Conservation (phyloP, 2,113 vertebrate species). For the Octodon degus region DNA sequence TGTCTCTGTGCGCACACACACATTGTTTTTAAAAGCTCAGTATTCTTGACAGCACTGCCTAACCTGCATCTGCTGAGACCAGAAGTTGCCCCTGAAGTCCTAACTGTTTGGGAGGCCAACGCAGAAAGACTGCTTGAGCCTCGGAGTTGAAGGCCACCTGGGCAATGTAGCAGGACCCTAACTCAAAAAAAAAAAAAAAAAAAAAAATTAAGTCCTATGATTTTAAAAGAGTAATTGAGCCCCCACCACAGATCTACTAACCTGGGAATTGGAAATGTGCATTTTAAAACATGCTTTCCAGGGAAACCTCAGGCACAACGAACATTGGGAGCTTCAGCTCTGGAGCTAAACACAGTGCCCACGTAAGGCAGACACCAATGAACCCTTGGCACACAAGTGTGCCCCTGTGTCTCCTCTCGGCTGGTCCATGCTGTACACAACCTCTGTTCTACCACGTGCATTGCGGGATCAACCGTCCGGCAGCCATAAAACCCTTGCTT, state of each 20-base stretch:
- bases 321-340: background rate
- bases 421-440: background rate
- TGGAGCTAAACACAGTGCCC: background rate
- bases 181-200: background rate
- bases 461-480: background rate
- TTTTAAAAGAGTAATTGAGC: constrained; percentile 50
- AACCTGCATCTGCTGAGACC: background rate
- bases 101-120: background rate
- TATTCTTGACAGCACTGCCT: background rate
- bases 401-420: background rate
- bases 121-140: background rate
- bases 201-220: background rate
- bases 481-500: background rate
- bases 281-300: constrained; percentile 21
- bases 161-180: background rate
- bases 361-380: background rate
- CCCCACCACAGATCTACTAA: background rate
- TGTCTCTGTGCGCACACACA: background rate
- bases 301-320: background rate
- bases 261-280: background rate
- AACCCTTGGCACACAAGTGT: background rate
- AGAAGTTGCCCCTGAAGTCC: background rate
- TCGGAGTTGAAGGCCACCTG: background rate
- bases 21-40: background rate
- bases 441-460: background rate